A percentile compares a stretch with the other conserved stretches of the same genome.
These are phyloP conservation scores for Apotomis betuletana DNA, from an alignment of 2,888 invertebrate genomes.

Conservation along the genomic window DNA sequence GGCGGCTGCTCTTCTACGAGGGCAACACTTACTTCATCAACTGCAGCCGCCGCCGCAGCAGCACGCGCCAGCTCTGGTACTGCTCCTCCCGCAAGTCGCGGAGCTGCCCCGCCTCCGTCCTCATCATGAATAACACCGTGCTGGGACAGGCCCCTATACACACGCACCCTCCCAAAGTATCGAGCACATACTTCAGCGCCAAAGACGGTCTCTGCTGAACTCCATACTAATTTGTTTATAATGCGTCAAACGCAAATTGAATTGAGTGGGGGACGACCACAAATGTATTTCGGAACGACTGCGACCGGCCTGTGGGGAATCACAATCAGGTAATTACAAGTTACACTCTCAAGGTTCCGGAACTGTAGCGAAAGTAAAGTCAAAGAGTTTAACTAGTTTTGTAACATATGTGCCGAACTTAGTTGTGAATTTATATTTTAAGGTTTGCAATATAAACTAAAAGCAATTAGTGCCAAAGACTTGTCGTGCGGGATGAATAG, in stretches of 20 bases:
- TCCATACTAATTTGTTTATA: slow-evolving; percentile 19
- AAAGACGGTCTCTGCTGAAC: slow-evolving; percentile 29
- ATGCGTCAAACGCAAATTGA: slow-evolving; percentile 27
- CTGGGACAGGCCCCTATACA: slow-evolving; percentile 61
- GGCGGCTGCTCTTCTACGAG: slow-evolving; percentile 63
- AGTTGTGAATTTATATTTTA: neutral
- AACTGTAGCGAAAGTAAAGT: neutral
- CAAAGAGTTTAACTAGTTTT: neutral
- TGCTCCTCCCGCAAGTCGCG: slow-evolving; percentile 68
- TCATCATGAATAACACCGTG: slow-evolving; percentile 61
- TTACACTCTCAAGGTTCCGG: neutral
- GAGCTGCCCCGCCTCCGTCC: slow-evolving; percentile 63
- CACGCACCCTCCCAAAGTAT: slow-evolving; percentile 66
- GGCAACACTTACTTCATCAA: slow-evolving; percentile 70
- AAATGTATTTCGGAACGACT: slow-evolving; percentile 24
- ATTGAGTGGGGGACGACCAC: slow-evolving; percentile 22
- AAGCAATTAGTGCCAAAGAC: neutral
- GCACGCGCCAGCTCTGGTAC: slow-evolving; percentile 64
- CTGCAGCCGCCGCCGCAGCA: slow-evolving; percentile 58
- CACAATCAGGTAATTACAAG: slow-evolving; percentile 26
- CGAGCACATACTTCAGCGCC: slow-evolving; percentile 40
- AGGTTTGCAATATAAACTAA: neutral
- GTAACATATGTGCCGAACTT: slow-evolving; percentile 13
- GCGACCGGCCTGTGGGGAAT: slow-evolving; percentile 25
- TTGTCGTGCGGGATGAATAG: neutral